Conservation (phyloP, 2,888 invertebrate species). For the Pristionchus japonicus region DNA sequence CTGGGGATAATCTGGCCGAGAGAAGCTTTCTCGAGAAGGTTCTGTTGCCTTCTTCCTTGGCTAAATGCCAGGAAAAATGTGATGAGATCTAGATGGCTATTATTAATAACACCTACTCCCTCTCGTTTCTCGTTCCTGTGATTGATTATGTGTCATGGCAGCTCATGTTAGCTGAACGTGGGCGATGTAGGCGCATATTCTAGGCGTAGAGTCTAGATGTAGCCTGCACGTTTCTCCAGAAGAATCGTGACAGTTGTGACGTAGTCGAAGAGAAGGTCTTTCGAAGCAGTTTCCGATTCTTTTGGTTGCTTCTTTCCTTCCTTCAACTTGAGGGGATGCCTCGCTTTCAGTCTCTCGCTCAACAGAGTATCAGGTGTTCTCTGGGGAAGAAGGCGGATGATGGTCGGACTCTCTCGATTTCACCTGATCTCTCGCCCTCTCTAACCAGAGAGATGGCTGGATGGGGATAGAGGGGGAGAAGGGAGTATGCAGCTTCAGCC, state of each 20-base stretch:
- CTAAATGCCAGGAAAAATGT: not conserved
- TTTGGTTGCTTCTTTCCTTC: too few relatives aligned
- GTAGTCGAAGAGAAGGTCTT: not conserved
- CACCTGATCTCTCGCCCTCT: not conserved
- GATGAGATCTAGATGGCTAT: too few relatives aligned
- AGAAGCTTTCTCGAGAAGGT: not conserved
- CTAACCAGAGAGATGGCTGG: not conserved
- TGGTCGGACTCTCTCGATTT: not conserved
- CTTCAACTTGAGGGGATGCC: not conserved
- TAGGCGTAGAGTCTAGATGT: not conserved
- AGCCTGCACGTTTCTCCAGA: not conserved
- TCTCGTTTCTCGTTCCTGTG: not conserved
- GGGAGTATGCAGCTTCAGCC: not conserved
- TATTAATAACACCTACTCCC: too few relatives aligned
- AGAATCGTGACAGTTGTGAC: not conserved
- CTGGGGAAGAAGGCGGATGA: not conserved
- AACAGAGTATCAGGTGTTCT: conserved; percentile 42
- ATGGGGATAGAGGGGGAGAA: not conserved
- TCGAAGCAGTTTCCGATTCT: not conserved
- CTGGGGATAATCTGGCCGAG: not conserved
- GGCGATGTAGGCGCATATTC: not conserved
- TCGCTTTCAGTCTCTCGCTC: not conserved
- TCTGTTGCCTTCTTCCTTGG: not conserved
- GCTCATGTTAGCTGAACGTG: too few relatives aligned
- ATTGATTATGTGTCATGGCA: not conserved